A percentile compares a stretch with the other conserved stretches of the same genome.
Conservation (phyloP, 2,797 vertebrate species). For the Platyrinchus mystaceus region DNA sequence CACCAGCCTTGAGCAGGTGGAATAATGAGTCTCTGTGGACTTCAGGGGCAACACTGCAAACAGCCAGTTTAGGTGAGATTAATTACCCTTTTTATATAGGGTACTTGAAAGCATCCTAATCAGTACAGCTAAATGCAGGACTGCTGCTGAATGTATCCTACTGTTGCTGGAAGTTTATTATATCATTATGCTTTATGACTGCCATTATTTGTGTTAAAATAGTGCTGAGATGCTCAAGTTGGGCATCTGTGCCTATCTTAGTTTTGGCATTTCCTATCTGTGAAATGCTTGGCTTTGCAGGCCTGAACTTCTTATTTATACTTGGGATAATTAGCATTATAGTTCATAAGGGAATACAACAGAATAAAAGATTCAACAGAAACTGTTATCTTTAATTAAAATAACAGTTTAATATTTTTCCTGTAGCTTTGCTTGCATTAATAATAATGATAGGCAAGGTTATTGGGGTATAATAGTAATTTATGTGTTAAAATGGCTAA, state of each 20-base stretch:
- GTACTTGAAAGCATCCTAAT: not conserved
- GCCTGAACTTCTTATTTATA: not conserved
- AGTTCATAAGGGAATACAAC: not conserved
- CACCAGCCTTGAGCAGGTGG: not conserved
- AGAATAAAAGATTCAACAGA: not conserved
- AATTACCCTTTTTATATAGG: not conserved
- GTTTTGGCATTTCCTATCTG: not conserved
- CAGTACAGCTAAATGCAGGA: not conserved
- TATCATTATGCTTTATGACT: not conserved
- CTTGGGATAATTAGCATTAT: not conserved
- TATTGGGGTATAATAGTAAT: not conserved
- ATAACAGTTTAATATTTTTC: not conserved
- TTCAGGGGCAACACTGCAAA: not conserved
- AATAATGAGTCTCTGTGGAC: rapidly evolving
- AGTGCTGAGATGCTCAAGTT: not conserved
- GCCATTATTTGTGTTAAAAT: not conserved
- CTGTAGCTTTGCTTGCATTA: not conserved
- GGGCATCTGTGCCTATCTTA: not conserved
- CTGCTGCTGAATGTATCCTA: not conserved
- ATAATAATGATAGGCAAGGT: not conserved
- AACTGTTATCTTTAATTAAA: conserved; percentile 10
- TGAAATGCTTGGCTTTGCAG: not conserved
- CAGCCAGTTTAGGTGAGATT: not conserved
- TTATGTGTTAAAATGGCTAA: conserved; percentile 28
- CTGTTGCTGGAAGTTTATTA: not conserved